Percentiles rank a stretch among this genome's conserved stretches.
Evolutionary conservation across 2,113 vertebrate species (phyloP).

Genomic region (Grallaria varia): DNA sequence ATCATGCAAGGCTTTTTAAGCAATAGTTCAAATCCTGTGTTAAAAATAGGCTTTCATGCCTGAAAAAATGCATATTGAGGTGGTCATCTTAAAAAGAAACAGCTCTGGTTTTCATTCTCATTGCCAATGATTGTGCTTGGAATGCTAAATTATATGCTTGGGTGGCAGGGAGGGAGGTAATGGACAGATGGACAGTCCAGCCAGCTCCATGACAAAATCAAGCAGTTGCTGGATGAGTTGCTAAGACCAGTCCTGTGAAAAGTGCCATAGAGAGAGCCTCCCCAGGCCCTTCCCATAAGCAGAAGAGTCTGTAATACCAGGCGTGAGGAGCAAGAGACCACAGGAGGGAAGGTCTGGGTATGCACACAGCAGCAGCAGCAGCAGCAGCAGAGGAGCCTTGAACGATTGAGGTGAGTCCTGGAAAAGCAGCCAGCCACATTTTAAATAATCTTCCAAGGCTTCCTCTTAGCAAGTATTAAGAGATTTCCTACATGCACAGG

Average conservation of each 20-base stretch:
- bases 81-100: neutral
- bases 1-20: neutral
- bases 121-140: neutral
- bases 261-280: neutral
- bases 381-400: neutral
- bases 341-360: neutral
- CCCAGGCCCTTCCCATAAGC: neutral
- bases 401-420: neutral
- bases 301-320: neutral
- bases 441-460: neutral
- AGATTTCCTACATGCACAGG: neutral
- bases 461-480: neutral
- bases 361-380: neutral
- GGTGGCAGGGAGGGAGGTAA: rapidly evolving
- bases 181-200: neutral
- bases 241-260: neutral
- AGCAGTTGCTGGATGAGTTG: neutral
- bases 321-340: neutral
- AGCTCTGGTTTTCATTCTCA: neutral
- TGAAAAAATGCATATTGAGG: neutral
- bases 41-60: neutral
- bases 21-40: neutral
- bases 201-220: neutral
- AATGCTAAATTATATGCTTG: neutral
- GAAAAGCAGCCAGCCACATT: neutral